phyloP scores from a whole-genome alignment of 2,797 vertebrate species.

The Gymnoscopelus microlampas region DNA sequence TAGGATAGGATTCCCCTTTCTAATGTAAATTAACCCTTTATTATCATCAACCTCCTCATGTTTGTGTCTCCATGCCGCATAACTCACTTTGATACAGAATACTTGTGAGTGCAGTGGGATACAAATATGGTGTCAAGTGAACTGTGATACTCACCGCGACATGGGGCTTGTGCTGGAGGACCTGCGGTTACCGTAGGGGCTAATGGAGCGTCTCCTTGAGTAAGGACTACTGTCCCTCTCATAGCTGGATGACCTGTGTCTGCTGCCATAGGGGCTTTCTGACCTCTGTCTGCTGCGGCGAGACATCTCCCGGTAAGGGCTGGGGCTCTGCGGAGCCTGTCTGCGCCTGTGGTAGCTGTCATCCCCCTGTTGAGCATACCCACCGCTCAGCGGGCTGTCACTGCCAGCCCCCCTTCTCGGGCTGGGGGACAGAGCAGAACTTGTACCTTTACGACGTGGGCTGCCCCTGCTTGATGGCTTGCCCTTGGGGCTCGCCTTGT shows the following conservation, averaged over 20 bases:
- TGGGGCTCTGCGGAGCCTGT: constrained; percentile 81
- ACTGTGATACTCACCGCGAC: constrained; percentile 84
- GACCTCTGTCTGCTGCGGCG: constrained; percentile 89
- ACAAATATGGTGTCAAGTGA: too few relatives aligned
- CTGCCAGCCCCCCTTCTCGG: constrained; percentile 85
- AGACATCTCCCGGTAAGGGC: constrained; percentile 88
- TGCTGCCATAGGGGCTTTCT: constrained; percentile 86
- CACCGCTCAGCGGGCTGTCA: constrained; percentile 84
- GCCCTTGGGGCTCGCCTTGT: constrained; percentile 91
- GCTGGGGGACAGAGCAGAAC: constrained; percentile 81
- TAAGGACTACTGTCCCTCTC: constrained; percentile 94
- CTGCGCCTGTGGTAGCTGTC: constrained; percentile 83
- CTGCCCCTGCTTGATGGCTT: constrained; percentile 84
- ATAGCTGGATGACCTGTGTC: constrained; percentile 93
- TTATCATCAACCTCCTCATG: too few relatives aligned
- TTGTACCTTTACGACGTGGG: constrained; percentile 84
- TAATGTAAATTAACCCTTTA: too few relatives aligned
- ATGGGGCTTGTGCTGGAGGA: constrained; percentile 95
- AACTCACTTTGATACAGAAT: too few relatives aligned
- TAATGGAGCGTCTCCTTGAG: constrained; percentile 88
- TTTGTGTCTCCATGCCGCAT: too few relatives aligned
- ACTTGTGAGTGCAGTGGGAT: too few relatives aligned
- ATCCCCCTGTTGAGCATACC: constrained; percentile 88
- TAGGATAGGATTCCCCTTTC: too few relatives aligned
- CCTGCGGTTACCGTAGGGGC: constrained; percentile 89